Percentiles rank a stretch among this genome's conserved stretches.
phyloP scores from a whole-genome alignment of 2,113 vertebrate genomes.

The Chionomys nivalis region DNA sequence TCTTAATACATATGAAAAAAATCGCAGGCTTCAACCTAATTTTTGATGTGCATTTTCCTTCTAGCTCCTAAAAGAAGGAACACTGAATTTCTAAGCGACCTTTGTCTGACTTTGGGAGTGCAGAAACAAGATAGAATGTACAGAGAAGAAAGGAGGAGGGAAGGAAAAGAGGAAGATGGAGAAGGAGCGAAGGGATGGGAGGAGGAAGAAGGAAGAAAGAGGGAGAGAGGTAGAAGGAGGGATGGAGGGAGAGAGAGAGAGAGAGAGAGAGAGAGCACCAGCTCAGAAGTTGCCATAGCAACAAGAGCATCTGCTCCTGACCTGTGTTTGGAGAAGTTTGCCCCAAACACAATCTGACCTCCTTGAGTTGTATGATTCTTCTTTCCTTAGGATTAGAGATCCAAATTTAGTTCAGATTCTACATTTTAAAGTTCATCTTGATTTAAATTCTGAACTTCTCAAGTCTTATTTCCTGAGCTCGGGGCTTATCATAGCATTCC shows the following conservation, averaged over 20 bases:
- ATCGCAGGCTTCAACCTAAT: slow-evolving; percentile 77
- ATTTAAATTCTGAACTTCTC: slow-evolving; percentile 72
- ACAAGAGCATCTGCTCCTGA: slow-evolving; percentile 66
- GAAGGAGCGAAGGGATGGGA: background rate
- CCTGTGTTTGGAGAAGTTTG: slow-evolving; percentile 60
- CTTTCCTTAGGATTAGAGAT: slow-evolving; percentile 63
- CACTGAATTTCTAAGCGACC: slow-evolving; percentile 66
- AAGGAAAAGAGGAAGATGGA: background rate
- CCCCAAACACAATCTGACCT: slow-evolving; percentile 61
- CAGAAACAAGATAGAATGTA: slow-evolving; percentile 70
- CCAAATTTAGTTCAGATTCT: slow-evolving; percentile 63
- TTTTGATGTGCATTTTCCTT: slow-evolving; percentile 81
- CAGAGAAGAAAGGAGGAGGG: background rate
- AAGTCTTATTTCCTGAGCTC: slow-evolving; percentile 60
- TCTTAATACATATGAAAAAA: slow-evolving; percentile 84
- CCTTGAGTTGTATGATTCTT: slow-evolving; percentile 35
- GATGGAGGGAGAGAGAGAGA: too few species aligned
- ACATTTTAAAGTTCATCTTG: slow-evolving; percentile 79
- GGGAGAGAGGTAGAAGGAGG: background rate
- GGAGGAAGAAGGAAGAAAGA: background rate
- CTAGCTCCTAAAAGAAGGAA: slow-evolving; percentile 73
- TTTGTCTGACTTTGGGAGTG: slow-evolving; percentile 66
- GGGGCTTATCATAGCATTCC: slow-evolving; percentile 19
- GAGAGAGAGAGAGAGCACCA: slow-evolving; percentile 37
- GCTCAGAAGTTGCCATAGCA: slow-evolving; percentile 70